Percentiles rank a stretch among this genome's conserved stretches.
Conservation (phyloP, 1,140 invertebrate species). For the Halesus radiatus region DNA sequence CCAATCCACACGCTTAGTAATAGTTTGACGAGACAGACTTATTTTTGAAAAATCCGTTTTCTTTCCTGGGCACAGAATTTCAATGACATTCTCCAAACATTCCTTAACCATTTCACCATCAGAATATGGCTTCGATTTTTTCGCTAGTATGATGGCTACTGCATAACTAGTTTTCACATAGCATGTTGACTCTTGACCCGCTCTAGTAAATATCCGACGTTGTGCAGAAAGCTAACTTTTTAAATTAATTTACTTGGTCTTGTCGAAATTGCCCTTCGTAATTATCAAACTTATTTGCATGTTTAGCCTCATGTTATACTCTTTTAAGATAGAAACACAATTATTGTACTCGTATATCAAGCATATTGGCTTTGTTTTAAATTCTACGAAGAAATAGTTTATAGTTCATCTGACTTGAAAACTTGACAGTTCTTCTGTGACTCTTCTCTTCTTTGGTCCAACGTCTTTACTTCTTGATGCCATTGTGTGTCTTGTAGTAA, state of each 20-base stretch:
- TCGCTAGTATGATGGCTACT: conserved; percentile 58
- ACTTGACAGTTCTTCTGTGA: too few species aligned
- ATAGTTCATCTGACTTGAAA: too few species aligned
- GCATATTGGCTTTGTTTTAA: too few species aligned
- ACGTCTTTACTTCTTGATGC: too few species aligned
- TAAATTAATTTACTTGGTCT: neutral
- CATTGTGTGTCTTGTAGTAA: too few species aligned
- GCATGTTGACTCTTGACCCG: conserved; percentile 21
- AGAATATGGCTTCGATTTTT: conserved; percentile 59
- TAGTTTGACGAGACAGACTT: conserved; percentile 57
- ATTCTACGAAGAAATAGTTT: too few species aligned
- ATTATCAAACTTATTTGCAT: too few species aligned
- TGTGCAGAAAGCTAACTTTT: conserved; percentile 35
- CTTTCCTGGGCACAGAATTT: conserved; percentile 59
- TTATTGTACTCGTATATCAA: too few species aligned
- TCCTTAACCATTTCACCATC: conserved; percentile 58
- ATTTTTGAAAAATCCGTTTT: conserved; percentile 54
- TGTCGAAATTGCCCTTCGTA: too few species aligned
- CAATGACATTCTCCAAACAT: conserved; percentile 58
- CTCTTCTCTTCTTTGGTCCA: too few species aligned
- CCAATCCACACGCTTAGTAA: conserved; percentile 58
- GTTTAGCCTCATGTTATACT: too few species aligned
- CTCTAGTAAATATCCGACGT: conserved; percentile 43
- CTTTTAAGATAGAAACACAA: too few species aligned
- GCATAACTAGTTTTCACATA: conserved; percentile 56